phyloP scores from a whole-genome alignment of 2,113 vertebrate species.

The Cyanoliseus patagonus region DNA sequence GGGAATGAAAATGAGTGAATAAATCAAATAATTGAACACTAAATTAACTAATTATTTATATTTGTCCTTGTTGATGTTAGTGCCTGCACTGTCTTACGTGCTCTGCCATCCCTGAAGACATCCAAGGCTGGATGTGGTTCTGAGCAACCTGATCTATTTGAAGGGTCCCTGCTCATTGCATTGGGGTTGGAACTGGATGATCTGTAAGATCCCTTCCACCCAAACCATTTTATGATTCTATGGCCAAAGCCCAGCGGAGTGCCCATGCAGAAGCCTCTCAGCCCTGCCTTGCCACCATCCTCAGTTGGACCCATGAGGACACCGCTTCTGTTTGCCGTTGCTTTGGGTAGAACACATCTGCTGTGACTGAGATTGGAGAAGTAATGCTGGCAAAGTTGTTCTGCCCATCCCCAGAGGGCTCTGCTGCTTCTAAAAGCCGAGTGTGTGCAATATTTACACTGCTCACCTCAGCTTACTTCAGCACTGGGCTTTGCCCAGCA shows the following conservation, averaged over 20 bases:
- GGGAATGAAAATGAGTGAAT: background rate
- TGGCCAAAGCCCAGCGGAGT: accelerated
- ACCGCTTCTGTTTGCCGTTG: background rate
- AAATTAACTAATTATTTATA: background rate
- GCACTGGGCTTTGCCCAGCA: background rate
- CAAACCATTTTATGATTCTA: background rate
- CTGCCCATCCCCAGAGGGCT: background rate
- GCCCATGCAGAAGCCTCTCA: background rate
- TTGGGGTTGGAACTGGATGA: background rate
- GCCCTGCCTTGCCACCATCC: background rate
- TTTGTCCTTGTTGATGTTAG: background rate
- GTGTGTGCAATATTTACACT: background rate
- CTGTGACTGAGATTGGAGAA: background rate
- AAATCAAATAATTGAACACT: background rate
- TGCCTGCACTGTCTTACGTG: background rate
- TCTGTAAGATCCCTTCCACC: background rate
- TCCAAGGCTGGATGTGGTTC: background rate
- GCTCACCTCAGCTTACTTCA: background rate
- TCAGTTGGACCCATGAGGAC: background rate
- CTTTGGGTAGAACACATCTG: background rate
- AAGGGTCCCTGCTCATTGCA: background rate
- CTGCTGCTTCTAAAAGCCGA: background rate
- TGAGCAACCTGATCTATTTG: background rate
- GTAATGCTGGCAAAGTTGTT: background rate
- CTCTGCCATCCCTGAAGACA: background rate